Evolutionary conservation across 2,113 vertebrate genomes (phyloP).

Genomic region (Nothoprocta pentlandii): DNA sequence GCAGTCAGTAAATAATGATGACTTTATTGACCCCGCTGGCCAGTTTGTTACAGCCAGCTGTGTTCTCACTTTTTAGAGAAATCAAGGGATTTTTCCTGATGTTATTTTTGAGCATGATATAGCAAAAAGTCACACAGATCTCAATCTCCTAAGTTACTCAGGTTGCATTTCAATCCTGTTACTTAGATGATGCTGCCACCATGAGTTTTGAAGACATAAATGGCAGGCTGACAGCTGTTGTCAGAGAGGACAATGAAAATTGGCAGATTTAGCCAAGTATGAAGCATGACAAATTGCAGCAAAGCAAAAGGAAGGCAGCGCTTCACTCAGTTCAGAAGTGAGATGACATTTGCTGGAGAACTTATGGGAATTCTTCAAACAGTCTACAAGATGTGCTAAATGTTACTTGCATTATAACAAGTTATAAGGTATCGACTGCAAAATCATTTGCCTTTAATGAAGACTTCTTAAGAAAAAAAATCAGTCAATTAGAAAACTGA

Average conservation of each 20-base stretch:
- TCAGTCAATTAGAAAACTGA: constrained; percentile 10
- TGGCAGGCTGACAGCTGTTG: constrained; percentile 45
- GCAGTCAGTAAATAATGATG: background rate
- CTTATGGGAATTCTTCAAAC: constrained; percentile 67
- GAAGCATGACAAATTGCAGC: constrained; percentile 72
- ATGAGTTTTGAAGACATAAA: constrained; percentile 51
- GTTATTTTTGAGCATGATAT: background rate
- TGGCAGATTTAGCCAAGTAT: constrained; percentile 65
- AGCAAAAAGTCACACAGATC: background rate
- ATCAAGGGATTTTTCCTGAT: background rate
- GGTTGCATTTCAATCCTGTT: background rate
- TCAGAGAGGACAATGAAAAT: constrained; percentile 63
- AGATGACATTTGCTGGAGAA: constrained; percentile 66
- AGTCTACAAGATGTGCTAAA: constrained; percentile 59
- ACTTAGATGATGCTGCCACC: constrained; percentile 71
- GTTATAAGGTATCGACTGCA: constrained; percentile 46
- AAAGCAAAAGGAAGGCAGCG: constrained; percentile 47
- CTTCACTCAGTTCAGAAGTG: constrained; percentile 20
- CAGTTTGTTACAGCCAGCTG: background rate
- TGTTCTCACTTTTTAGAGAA: background rate
- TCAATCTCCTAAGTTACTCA: background rate
- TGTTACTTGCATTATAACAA: constrained; percentile 54
- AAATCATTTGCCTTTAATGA: constrained; percentile 65
- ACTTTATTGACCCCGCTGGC: background rate
- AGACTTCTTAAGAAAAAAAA: constrained; percentile 2